Evolutionary conservation across 1,140 invertebrate species (phyloP).

Genomic region (Leptinotarsa undecemlineata): DNA sequence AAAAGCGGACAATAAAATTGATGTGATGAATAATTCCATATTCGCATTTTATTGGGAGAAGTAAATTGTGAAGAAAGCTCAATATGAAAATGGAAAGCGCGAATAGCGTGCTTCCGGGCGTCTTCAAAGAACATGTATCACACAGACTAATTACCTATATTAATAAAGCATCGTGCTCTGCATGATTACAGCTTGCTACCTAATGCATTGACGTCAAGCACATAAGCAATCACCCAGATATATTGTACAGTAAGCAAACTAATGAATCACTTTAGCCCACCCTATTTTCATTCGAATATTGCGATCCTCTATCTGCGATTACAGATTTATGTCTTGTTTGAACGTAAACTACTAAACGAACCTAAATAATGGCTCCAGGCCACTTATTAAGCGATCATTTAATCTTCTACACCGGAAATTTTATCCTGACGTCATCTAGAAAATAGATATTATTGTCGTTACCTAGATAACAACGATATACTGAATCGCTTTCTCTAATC

Average conservation of each 20-base stretch:
- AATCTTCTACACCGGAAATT: constrained; percentile 1
- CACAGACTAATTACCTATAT: neutral
- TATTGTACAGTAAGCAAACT: constrained; percentile 27
- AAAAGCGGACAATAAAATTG: no score
- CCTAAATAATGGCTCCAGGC: constrained; percentile 11
- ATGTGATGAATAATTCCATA: no score
- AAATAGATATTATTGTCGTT: constrained; percentile 11
- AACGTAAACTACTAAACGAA: constrained; percentile 14
- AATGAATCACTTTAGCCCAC: constrained; percentile 24
- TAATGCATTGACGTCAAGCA: constrained; percentile 26
- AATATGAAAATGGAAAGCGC: neutral
- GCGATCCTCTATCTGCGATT: constrained; percentile 13
- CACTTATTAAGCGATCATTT: constrained; percentile 19
- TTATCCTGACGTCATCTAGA: constrained; percentile 7
- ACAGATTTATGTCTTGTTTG: constrained; percentile 16
- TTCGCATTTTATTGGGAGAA: neutral
- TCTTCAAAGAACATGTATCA: neutral
- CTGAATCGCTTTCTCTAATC: neutral
- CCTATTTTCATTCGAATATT: constrained; percentile 25
- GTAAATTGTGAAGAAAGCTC: neutral
- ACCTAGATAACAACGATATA: neutral
- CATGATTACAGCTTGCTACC: constrained; percentile 13
- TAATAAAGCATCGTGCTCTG: neutral
- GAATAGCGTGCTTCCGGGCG: neutral
- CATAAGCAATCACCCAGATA: constrained; percentile 29